Base-by-base conservation (phyloP, 2,113 vertebrate genomes). In the Arvicanthis niloticus region DNA sequence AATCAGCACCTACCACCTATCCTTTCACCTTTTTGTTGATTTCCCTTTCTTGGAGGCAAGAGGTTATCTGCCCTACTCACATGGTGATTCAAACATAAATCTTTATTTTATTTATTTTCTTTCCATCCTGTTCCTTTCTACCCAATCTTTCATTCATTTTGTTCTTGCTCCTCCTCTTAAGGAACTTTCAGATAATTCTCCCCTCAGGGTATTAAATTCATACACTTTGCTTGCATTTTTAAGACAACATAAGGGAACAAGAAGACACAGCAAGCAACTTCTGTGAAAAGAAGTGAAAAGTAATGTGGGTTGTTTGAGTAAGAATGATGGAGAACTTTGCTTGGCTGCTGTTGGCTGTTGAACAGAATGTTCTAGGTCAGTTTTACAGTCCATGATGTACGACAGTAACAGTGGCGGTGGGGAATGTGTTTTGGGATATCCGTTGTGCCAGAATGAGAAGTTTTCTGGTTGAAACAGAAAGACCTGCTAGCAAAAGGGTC, bases 191-290 rank as follows among this genome's bases (percentile, higher is more conserved):
- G n/a, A 73, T 77, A 89, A 21, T 21, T 48, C 40, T n/a, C 1
- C 19, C 22, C 7, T 65, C 4, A 10, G 22, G 15, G 34, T 62
- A 40, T 84, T 90, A 62, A 17, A 1, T 67, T 93, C 34, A 68
- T 45, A 56, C 78, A 31, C 75, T 16, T 95, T 84, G 67, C 22
- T 75, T 31, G 37, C 2, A 80, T 93, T 95, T 95, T 60, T 91
- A 58, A 82, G 76, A 91, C 31, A 84, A n/a, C 17, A 19, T 48
- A 76, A 51, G 37, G n/a, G 56, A 92, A 81, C 1, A 2, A 58
- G 22, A 91, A 93, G 12, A 17, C 22, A 6, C 53, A n/a, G 29
- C 29, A 89, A 45, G 34, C 24, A 89, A 42, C 37, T 51, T 10
- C 26, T 7, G 2, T 10, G 19, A 26, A 60, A 89, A 93, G 65